phyloP scores from a whole-genome alignment of 2,113 vertebrate genomes.

The Empidonax alnorum region DNA sequence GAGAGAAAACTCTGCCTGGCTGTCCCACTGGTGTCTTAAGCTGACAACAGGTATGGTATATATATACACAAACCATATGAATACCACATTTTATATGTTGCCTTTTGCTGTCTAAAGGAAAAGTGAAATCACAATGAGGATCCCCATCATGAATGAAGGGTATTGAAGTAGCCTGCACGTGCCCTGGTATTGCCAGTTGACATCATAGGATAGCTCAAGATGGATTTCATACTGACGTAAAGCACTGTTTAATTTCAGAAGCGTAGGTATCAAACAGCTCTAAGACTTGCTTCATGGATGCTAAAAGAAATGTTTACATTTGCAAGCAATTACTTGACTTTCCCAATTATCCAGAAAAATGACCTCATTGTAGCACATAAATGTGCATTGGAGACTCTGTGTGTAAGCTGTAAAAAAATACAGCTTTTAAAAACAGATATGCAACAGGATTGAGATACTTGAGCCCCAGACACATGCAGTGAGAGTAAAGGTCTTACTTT shows the following conservation, averaged over 20 bases:
- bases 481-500: not conserved
- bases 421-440: constrained; percentile 39
- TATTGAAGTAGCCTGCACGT: constrained; percentile 52
- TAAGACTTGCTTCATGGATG: constrained; percentile 52
- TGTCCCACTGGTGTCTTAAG: constrained; percentile 32
- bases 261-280: constrained; percentile 60
- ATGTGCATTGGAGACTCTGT: constrained; percentile 50
- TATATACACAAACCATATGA: constrained; percentile 67
- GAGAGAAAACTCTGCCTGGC: not conserved
- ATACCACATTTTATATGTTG: constrained; percentile 56
- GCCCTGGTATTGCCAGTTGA: constrained; percentile 59
- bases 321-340: constrained; percentile 75
- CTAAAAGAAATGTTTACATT: constrained; percentile 76
- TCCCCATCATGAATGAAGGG: constrained; percentile 68
- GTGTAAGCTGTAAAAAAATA: constrained; percentile 46
- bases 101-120: constrained; percentile 23
- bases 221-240: constrained; percentile 67
- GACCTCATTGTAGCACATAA: constrained; percentile 66
- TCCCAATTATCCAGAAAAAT: constrained; percentile 73
- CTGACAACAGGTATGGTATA: constrained; percentile 43
- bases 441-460: not conserved
- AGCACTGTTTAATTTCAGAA: constrained; percentile 64
- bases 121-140: constrained; percentile 68
- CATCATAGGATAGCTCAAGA: constrained; percentile 69
- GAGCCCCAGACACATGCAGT: not conserved